Evolutionary conservation across 2,113 vertebrate genomes (phyloP), one percentile per base, ranked within the genome.

Genomic region (Cebidichthys violaceus): DNA sequence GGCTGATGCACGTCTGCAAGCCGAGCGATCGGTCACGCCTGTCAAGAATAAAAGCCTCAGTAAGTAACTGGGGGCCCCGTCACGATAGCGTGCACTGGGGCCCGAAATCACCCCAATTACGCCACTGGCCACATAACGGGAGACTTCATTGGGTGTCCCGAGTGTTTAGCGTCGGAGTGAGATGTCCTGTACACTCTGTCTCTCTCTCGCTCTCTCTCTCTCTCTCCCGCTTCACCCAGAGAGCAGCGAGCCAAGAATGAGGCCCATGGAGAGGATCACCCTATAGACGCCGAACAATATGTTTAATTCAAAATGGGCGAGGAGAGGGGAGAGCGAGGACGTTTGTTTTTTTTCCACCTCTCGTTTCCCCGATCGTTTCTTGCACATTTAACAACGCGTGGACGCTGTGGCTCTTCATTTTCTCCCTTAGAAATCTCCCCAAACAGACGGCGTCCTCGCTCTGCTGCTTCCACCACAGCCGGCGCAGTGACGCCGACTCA

Each of bases 221-320:
- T 54, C 35, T 37, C 45, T 27, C 43, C 50, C 50, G 37, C 9
- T 75, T 37, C 31, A 33, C 41, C 65, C 60, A 20, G 47, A 33
- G 47, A 64, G 43, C 77, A 47, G 29, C 20, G 13, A 67, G 81
- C 55, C 81, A 4, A 70, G 20, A 69, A 45, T 9, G 81, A 84
- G 70, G 74, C 81, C 73, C 71, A 70, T 60, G 39, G 81, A 81
- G 73, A 77, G 77, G 77, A 88, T 84, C 83, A 84, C 2, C 29
- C 47, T 55, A 31, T 15, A 50, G 37, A 20, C 66, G 4, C 24
- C 0, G 1, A 20, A 55, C 75, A 50, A 13, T n/a, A 66, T 65
- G 60, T 47, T 57, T 5, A 35, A 70, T 24, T 65, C 18, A 52
- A 37, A 27, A 22, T 61, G 17, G 2, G 17, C 20, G 47, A 0